phyloP scores from a whole-genome alignment of 2,113 vertebrate species.

The Macaca nemestrina region DNA sequence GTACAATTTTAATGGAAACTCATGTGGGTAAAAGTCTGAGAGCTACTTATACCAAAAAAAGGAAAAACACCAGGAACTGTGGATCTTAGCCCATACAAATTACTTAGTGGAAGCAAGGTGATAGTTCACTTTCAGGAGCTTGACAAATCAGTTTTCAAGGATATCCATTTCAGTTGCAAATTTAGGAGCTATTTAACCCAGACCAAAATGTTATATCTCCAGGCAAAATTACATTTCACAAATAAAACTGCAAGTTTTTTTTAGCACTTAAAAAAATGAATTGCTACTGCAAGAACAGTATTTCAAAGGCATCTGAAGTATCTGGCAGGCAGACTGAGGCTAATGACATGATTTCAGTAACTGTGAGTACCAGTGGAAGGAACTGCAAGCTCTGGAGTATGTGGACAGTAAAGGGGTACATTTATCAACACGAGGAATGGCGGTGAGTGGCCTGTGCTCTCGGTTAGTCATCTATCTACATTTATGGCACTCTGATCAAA shows the following conservation, averaged over 20 bases:
- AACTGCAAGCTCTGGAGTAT: neutral
- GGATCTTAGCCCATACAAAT: neutral
- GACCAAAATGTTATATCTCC: constrained; percentile 41
- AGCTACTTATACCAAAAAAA: neutral
- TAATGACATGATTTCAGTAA: neutral
- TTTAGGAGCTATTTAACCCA: constrained; percentile 24
- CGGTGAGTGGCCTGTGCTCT: rapidly evolving
- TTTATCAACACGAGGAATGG: neutral
- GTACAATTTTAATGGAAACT: neutral
- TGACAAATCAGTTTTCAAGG: constrained; percentile 42
- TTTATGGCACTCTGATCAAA: neutral
- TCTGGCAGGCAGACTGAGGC: neutral
- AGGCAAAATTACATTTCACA: constrained; percentile 57
- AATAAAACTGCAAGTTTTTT: constrained; percentile 51
- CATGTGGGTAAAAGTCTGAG: neutral
- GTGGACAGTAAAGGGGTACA: neutral
- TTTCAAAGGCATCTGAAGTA: constrained; percentile 42
- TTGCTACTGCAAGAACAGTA: constrained; percentile 5
- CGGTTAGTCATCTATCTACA: neutral
- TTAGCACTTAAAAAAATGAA: constrained; percentile 43
- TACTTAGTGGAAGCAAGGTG: neutral
- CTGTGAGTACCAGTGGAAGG: neutral
- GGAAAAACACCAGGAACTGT: neutral
- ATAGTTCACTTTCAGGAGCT: neutral
- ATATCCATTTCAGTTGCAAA: constrained; percentile 30